A percentile compares a stretch with the other conserved stretches of the same genome.
Conservation (phyloP, 1,140 invertebrate genomes). For the Calliopsis andreniformis region DNA sequence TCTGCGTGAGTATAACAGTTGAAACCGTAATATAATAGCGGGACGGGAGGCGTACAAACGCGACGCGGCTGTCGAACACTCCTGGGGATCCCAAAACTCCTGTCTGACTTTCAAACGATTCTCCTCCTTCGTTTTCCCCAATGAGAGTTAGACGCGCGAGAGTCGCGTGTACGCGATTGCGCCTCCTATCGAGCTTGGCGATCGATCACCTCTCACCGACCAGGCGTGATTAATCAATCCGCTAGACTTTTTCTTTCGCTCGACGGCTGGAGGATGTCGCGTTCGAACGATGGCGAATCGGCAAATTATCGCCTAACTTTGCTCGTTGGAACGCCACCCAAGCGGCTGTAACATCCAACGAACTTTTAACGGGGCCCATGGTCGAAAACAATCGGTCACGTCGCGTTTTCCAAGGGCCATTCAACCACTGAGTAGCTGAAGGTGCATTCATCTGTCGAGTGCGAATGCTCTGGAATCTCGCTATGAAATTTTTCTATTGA, state of each 20-base stretch:
- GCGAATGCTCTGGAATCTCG: no score
- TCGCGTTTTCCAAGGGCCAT: no score
- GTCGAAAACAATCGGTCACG: no score
- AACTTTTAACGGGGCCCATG: no score
- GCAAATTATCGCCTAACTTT: conserved; percentile 4
- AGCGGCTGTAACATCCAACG: no score
- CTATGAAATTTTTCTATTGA: no score
- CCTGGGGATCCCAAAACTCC: conserved; percentile 1
- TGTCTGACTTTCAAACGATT: conserved; percentile 3
- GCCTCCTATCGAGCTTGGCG: neutral
- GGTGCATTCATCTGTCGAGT: no score
- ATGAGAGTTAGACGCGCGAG: neutral
- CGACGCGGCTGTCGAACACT: neutral
- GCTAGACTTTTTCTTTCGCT: neutral
- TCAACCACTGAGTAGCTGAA: no score
- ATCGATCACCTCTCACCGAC: conserved; percentile 5
- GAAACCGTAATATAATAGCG: neutral
- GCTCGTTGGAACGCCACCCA: no score
- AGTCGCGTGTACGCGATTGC: neutral
- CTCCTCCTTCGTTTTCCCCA: neutral
- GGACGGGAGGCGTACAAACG: neutral
- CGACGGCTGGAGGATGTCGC: neutral
- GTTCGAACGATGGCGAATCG: neutral
- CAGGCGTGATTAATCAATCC: conserved; percentile 8
- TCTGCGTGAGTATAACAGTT: neutral